phyloP scores from a whole-genome alignment of 37 sponge, comb jelly and placozoan genomes.

The Ephydatia muelleri region DNA sequence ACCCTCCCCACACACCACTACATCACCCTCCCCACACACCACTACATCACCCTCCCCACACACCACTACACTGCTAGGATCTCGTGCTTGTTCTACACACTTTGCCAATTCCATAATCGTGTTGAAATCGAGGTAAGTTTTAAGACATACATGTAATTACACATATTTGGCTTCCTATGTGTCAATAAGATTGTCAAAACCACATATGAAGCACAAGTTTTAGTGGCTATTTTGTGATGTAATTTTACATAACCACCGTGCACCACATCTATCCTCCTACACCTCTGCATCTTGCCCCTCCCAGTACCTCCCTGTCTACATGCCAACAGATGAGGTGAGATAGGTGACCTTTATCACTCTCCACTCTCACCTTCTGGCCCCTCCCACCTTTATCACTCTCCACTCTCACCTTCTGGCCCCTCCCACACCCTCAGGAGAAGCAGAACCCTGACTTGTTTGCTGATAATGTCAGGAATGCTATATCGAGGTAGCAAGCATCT shows the following conservation, averaged over 20 bases:
- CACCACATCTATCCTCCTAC: not conserved
- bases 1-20: too few species aligned
- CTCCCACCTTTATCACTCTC: not conserved
- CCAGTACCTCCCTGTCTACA: conserved; percentile 47
- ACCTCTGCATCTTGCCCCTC: not conserved
- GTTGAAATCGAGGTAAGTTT: conserved; percentile 52
- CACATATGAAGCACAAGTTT: not conserved
- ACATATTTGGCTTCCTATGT: too few species aligned
- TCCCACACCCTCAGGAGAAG: conserved; percentile 26
- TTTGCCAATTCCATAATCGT: conserved; percentile 55
- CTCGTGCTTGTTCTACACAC: conserved; percentile 28
- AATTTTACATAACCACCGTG: not conserved
- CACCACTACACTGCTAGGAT: conserved; percentile 16
- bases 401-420: not conserved
- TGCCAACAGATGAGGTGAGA: conserved; percentile 44
- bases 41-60: too few species aligned
- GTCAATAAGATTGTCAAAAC: too few species aligned
- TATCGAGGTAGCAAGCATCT: conserved; percentile 22
- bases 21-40: too few species aligned
- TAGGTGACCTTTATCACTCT: not conserved
- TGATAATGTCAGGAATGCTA: conserved; percentile 31
- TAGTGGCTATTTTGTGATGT: not conserved
- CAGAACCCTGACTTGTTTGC: conserved; percentile 30
- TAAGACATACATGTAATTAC: too few species aligned
- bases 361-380: too few species aligned